Base-by-base conservation (phyloP, 2,888 invertebrate species). In the Cosmorhoe ocellata region DNA sequence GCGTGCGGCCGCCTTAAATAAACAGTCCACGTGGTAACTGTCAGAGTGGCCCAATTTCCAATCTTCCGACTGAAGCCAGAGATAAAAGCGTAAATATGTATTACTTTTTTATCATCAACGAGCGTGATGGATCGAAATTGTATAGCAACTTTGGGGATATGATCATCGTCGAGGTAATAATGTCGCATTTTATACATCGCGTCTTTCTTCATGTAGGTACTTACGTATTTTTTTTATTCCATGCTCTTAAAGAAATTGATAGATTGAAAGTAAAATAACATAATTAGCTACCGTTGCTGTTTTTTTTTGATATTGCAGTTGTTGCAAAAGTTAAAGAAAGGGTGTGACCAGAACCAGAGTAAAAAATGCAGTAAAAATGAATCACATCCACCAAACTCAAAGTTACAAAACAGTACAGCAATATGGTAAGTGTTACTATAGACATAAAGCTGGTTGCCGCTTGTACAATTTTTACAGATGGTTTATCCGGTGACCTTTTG, bases 401-500 rank as follows among this genome's bases (percentile, higher is more conserved):
- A 53, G 51, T 45, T 32, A 13, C n/a, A 34, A 50, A 46, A 27
- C 14, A 30, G 13, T 39, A 51, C 13, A 39, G 56, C 37, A 58
- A 53, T 58, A 58, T 55, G 33, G 54, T 37, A 55, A 41, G 54
- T 62, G 54, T 51, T 52, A 12, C 40, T 48, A 49, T 32, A 28
- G 42, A 39, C 34, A 47, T 58, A 62, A 56, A 53, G 62, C 37
- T 52, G 51, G 59, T 56, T 51, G 58, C 54, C 7, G 46, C 52
- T 46, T 56, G 59, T 32, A 53, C 41, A 37, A 50, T 45, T 49
- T 49, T 56, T 58, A 59, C 59, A 62, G 62, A 62, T 59, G 62
- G 56, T 62, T 58, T 59, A 56, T 55, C 54, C 44, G 71, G 68
- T 71, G 73, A 75, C 75, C 75, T 74, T 75, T 72, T 61, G 66